Base-by-base conservation (phyloP, 2,113 vertebrate genomes). In the Prochilodus magdalenae region DNA sequence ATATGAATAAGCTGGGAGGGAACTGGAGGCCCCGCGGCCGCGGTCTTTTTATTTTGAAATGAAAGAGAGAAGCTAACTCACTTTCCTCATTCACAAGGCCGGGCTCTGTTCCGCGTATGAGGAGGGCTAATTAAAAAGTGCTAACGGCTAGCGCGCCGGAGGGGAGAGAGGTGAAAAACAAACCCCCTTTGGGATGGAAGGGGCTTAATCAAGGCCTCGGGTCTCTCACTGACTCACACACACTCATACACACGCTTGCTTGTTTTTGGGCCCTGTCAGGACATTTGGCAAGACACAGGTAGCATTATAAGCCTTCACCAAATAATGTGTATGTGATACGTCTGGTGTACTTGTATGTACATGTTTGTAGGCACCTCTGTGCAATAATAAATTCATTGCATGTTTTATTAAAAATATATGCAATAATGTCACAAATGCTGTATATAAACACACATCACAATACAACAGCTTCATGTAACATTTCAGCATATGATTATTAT, bases 81-180 rank as follows among this genome's bases (percentile, higher is more conserved):
- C 59, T 62, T 24, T 49, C n/a, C 22, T 26, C 62, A 55, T 75
- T 85, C 84, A 80, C 82, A 82, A 76, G 82, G 79, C 86, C 83
- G 73, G 86, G 81, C 76, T 77, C 47, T 53, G 77, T 80, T 82
- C 80, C 15, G 62, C n/a, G 5, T 49, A 51, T 22, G 70, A 81
- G 53, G 74, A 5, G 15, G n/a, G 84, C 90, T 93, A 93, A 94
- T 94, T 93, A 94, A 93, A 93, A 92, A 84, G 89, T 91, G 92
- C 88, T 91, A 92, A 93, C 86, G 80, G 89, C 81, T 79, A 24
- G 86, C 85, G 85, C 26, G 79, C 83, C 73, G 80, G 36, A 65
- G 80, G 70, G 36, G 84, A 71, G 74, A 62, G 70, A 79, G 80
- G 83, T 87, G 83, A 77, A 89, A 87, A 73, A 73, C 51, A 60